Evolutionary conservation across 1,140 invertebrate species (phyloP).

Genomic region (Drosophila virilis): DNA sequence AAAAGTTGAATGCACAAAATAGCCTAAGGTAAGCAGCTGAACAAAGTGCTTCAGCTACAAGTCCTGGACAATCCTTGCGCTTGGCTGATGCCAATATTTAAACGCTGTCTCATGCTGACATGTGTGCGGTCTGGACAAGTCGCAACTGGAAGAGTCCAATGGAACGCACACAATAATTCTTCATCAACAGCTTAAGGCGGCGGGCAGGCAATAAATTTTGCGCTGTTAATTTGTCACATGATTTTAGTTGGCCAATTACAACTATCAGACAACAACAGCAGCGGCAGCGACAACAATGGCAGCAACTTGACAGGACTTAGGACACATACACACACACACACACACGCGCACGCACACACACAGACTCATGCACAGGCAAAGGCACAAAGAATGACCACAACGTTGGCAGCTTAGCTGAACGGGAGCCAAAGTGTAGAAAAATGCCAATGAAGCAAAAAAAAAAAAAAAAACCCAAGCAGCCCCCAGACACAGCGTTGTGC

Average conservation of each 20-base stretch:
- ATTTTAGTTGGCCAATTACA: slow-evolving; percentile 83
- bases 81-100: slow-evolving; percentile 57
- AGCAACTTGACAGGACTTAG: slow-evolving; percentile 37
- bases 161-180: slow-evolving; percentile 74
- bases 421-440: slow-evolving; percentile 72
- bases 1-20: no score
- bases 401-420: slow-evolving; percentile 69
- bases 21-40: background rate
- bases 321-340: slow-evolving; percentile 7
- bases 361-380: background rate
- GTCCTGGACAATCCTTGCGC: background rate
- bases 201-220: slow-evolving; percentile 80
- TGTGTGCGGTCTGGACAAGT: slow-evolving; percentile 34
- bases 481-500: slow-evolving; percentile 58
- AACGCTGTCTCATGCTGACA: slow-evolving; percentile 65
- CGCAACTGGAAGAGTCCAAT: slow-evolving; percentile 6
- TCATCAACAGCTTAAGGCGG: slow-evolving; percentile 82
- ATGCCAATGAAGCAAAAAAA: slow-evolving; percentile 72
- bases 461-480: slow-evolving; percentile 35
- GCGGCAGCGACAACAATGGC: slow-evolving; percentile 62
- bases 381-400: slow-evolving; percentile 33
- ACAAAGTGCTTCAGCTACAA: background rate
- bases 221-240: slow-evolving; percentile 83
- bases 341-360: background rate
- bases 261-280: slow-evolving; percentile 74